Evolutionary conservation across 1,140 invertebrate species (phyloP), one percentile per base, ranked within the genome.

Genomic region (Solenopsis invicta): DNA sequence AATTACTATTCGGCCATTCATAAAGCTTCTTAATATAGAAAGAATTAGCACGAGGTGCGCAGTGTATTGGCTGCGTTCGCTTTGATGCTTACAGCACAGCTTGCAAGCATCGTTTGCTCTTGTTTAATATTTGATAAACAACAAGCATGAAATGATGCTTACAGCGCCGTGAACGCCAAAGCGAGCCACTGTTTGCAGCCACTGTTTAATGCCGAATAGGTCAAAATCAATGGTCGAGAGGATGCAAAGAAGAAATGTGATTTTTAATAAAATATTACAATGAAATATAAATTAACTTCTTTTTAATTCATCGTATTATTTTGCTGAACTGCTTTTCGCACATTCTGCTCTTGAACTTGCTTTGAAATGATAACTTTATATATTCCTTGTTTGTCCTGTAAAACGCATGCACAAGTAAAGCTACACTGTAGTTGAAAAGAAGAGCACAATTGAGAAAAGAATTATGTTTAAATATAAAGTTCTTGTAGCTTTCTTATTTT

Each of bases 321-420:
- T 52, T 29, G 16, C 66, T 6, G 0, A 71, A 72, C 2, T 12
- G 2, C 1, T 67, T 59, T 66, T 37, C 5, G 13, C 12, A n/a
- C 0, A 10, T 54, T 61, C 9, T 61, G 13, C 9, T 50, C 34
- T 29, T 34, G 18, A 13, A 9, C 13, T 69, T 69, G 1, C 1
- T 78, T 24, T 80, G 4, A 6, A 13, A 16, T 8, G 8, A 9
- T n/a, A 37, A 34, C 16, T 13, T 71, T 29, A 1, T 29, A 29
- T 29, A 29, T 29, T 59, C 34, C 6, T 16, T 52, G 9, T 52
- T 52, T 24, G 21, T 16, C 4, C 34, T 72, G 48, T 71, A 71
- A 82, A 21, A 56, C 41, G 21, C 18, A 34, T 72, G 24, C 24
- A 82, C 21, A 59, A 81, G 4, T 71, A 48, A 82, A 59, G 41